phyloP scores from a whole-genome alignment of 2,797 vertebrate species.

The Gorsachius magnificus region DNA sequence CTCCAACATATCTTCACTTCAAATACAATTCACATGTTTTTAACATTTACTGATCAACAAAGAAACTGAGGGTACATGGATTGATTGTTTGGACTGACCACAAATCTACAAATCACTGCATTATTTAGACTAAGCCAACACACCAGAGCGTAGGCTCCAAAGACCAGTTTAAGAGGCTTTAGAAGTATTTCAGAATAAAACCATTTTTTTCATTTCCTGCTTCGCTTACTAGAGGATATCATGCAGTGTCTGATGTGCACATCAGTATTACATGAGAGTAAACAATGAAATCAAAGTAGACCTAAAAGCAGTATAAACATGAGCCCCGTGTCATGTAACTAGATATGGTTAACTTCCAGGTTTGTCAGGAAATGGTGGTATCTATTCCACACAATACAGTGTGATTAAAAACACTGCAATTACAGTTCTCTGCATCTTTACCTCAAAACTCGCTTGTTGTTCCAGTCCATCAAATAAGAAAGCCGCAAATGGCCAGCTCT shows the following conservation, averaged over 20 bases:
- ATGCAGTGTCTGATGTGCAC: neutral
- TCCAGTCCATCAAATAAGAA: neutral
- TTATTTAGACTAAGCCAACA: neutral
- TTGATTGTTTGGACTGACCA: neutral
- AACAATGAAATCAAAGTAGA: neutral
- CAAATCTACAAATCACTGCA: neutral
- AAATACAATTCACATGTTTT: neutral
- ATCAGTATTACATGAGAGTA: neutral
- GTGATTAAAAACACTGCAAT: neutral
- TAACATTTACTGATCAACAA: neutral
- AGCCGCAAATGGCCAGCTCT: neutral
- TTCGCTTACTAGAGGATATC: neutral
- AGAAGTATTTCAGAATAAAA: neutral
- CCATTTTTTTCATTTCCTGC: neutral
- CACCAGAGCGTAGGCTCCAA: neutral
- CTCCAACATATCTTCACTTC: neutral
- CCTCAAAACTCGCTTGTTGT: neutral
- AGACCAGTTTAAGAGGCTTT: neutral
- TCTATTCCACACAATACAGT: neutral
- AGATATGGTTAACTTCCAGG: neutral
- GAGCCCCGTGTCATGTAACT: accelerated
- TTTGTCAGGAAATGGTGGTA: neutral
- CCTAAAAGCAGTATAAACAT: neutral
- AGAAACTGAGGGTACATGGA: neutral
- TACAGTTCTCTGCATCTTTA: neutral